These are phyloP conservation scores for Penelope pileata DNA, from an alignment of 2,113 vertebrate genomes.

Conservation along the genomic window DNA sequence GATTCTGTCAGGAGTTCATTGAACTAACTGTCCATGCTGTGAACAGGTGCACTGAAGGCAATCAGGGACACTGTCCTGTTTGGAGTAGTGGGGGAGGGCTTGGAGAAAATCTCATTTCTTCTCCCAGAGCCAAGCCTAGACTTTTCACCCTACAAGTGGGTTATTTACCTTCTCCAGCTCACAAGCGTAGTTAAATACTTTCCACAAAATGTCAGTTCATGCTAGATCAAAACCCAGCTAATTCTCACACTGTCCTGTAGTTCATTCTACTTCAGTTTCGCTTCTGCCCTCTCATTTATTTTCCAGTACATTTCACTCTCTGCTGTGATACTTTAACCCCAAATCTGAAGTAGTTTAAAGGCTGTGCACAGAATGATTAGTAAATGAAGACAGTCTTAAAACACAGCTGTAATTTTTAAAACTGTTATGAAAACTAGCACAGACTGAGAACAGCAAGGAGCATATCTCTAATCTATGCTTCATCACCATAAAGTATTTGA, in stretches of 20 bases:
- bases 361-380: not conserved
- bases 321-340: not conserved
- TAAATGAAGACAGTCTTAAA: not conserved
- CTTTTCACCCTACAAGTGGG: not conserved
- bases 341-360: not conserved
- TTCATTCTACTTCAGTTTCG: not conserved
- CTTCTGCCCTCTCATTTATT: not conserved
- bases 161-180: not conserved
- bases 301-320: not conserved
- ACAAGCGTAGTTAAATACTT: not conserved
- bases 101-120: not conserved
- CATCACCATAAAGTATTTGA: not conserved
- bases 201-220: not conserved
- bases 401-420: not conserved
- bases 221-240: not conserved
- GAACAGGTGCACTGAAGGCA: conserved; percentile 71
- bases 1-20: not conserved
- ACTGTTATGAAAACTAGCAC: not conserved
- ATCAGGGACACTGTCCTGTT: conserved; percentile 40
- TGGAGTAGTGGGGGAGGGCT: not conserved
- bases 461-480: not conserved
- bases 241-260: not conserved
- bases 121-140: not conserved
- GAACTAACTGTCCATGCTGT: not conserved
- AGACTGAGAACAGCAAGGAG: not conserved